A percentile compares a stretch with the other conserved stretches of the same genome.
phyloP scores from a whole-genome alignment of 2,113 vertebrate species.

The Athene cunicularia region DNA sequence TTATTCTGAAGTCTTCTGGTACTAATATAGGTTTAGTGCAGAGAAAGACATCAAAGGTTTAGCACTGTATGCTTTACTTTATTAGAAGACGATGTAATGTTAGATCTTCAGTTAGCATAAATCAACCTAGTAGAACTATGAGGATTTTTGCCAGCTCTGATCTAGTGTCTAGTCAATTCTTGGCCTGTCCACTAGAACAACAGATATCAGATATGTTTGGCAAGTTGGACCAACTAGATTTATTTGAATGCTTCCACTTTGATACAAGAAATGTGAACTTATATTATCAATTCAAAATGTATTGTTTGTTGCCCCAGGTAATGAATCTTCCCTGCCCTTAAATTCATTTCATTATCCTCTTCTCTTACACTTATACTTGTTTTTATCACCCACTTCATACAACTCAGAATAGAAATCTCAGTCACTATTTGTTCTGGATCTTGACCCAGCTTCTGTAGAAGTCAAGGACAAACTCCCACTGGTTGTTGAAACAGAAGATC shows the following conservation, averaged over 20 bases:
- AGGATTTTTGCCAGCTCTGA: slow-evolving; percentile 25
- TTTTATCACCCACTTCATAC: background rate
- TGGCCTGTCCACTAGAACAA: background rate
- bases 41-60: background rate
- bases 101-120: background rate
- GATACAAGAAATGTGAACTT: background rate
- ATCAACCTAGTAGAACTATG: background rate
- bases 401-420: background rate
- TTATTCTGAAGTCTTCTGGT: background rate
- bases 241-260: background rate
- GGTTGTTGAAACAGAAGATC: background rate
- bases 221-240: background rate
- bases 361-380: background rate
- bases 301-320: background rate
- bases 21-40: background rate
- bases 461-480: background rate
- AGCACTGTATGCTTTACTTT: background rate
- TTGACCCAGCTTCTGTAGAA: slow-evolving; percentile 6
- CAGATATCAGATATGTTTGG: background rate
- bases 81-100: background rate
- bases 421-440: slow-evolving; percentile 6
- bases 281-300: background rate
- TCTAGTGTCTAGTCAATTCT: slow-evolving; percentile 13
- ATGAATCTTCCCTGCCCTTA: background rate
- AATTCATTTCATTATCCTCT: background rate